Base-by-base conservation (phyloP, 2,888 invertebrate genomes). In the Caenorhabditis zanzibari region DNA sequence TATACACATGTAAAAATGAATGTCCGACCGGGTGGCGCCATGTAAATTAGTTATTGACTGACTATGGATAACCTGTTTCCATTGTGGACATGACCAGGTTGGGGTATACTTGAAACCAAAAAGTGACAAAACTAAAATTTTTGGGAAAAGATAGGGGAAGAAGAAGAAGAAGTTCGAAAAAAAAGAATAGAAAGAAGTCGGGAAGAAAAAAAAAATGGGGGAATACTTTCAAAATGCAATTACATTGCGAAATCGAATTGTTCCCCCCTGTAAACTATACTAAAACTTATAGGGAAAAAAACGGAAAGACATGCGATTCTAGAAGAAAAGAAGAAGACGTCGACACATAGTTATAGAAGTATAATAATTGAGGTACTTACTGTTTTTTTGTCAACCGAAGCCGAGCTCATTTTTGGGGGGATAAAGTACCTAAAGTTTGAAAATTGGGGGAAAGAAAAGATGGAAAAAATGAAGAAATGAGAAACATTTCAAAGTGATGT, bases 351-450 rank as follows among this genome's bases (percentile, higher is more conserved):
- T 4, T 32, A n/a, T 47, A 59, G 71, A 35, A 64, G 63, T 35
- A n/a, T n/a, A n/a, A n/a, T n/a, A 58, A 47, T 26, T 19, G 49
- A 68, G 12, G 41, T 59, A 77, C 76, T 81, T 66, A 75, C 68
- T 71, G 81, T 54, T 75, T 75, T 81, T 47, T 54, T 68, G 68
- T 74, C 81, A 47, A 44, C 81, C n/a, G 81, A 81, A 26, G 81
- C 69, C 75, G 81, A 75, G 54, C 81, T 81, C 81, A 81, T 81
- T 68, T 35, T 64, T 19, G 52, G 32, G 35, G 59, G 32, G n/a
- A 58, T 35, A 58, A 71, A 59, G 26, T 54, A 54, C 74, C 74
- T 74, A 64, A 74, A 74, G 49, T 32, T 54, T 32, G 26, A 28
- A 24, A 58, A 47, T 47, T 47, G n/a, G 44, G 12, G 5, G 22